Evolutionary conservation across 2,888 invertebrate genomes (phyloP).

Genomic region (Diarsia rubi): DNA sequence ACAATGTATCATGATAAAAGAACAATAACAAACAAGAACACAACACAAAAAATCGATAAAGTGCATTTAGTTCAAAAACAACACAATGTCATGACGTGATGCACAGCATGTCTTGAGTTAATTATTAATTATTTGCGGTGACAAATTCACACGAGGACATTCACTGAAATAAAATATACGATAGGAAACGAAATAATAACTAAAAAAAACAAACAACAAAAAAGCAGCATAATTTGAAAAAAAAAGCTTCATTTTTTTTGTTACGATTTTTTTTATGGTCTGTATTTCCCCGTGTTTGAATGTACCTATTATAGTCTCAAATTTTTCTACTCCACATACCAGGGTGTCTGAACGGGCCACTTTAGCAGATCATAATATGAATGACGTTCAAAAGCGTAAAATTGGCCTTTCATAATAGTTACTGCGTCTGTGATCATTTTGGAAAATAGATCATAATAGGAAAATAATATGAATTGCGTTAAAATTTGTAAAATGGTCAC

Average conservation of each 20-base stretch:
- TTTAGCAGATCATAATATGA: too few relatives aligned
- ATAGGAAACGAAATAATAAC: neutral
- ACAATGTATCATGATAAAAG: constrained; percentile 68
- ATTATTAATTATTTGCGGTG: constrained; percentile 19
- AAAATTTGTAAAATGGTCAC: too few relatives aligned
- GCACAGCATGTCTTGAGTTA: constrained; percentile 4
- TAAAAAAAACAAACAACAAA: neutral
- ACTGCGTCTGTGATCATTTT: too few relatives aligned
- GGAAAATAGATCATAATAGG: too few relatives aligned
- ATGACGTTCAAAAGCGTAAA: too few relatives aligned
- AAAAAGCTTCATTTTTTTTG: constrained; percentile 14
- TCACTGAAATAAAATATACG: constrained; percentile 36
- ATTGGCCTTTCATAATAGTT: too few relatives aligned
- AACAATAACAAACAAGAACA: neutral
- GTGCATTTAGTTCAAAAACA: constrained; percentile 35
- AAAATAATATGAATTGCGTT: too few relatives aligned
- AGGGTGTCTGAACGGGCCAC: too few relatives aligned
- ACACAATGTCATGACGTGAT: constrained; percentile 31
- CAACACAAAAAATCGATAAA: constrained; percentile 3
- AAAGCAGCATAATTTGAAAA: constrained; percentile 16
- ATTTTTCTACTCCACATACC: neutral
- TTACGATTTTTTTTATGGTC: neutral
- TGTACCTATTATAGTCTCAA: neutral
- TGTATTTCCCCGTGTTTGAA: neutral
- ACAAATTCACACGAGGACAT: constrained; percentile 33